Evolutionary conservation across 1,140 invertebrate species (phyloP).

Genomic region (Drosophila arizonae): DNA sequence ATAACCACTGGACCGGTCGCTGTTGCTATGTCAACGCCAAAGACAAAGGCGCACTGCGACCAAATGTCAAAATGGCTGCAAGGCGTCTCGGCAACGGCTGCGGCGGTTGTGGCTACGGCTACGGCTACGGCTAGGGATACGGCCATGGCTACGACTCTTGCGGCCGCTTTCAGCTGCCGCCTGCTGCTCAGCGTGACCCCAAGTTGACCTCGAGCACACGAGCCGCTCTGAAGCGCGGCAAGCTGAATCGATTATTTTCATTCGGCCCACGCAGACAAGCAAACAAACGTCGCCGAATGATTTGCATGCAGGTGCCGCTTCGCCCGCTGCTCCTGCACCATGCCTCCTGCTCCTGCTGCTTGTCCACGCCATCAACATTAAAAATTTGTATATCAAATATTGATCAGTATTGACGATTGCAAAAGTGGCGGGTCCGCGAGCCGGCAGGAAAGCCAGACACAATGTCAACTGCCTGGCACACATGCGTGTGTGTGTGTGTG

Average conservation of each 20-base stretch:
- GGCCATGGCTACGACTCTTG: constrained; percentile 3
- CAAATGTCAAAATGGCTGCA: constrained; percentile 71
- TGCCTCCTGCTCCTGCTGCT: too few species aligned
- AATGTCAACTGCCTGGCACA: constrained; percentile 24
- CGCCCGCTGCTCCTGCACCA: not conserved
- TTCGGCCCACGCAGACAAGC: constrained; percentile 25
- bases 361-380: constrained; percentile 38
- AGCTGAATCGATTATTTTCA: constrained; percentile 58
- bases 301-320: constrained; percentile 43
- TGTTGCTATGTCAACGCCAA: constrained; percentile 53
- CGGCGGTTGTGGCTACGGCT: not conserved
- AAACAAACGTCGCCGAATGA: constrained; percentile 23
- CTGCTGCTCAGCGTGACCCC: constrained; percentile 52
- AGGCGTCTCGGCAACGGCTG: constrained; percentile 24
- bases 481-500: not conserved
- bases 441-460: constrained; percentile 53
- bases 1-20: constrained; percentile 16
- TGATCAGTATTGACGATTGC: constrained; percentile 68
- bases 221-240: constrained; percentile 51
- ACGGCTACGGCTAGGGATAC: not conserved
- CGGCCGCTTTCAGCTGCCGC: not conserved
- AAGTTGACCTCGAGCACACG: constrained; percentile 51
- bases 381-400: constrained; percentile 72
- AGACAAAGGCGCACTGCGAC: constrained; percentile 71
- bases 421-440: constrained; percentile 14